A percentile compares a stretch with the other conserved stretches of the same genome.
phyloP scores from a whole-genome alignment of 2,797 vertebrate species.

The Lepilemur ruficaudatus region DNA sequence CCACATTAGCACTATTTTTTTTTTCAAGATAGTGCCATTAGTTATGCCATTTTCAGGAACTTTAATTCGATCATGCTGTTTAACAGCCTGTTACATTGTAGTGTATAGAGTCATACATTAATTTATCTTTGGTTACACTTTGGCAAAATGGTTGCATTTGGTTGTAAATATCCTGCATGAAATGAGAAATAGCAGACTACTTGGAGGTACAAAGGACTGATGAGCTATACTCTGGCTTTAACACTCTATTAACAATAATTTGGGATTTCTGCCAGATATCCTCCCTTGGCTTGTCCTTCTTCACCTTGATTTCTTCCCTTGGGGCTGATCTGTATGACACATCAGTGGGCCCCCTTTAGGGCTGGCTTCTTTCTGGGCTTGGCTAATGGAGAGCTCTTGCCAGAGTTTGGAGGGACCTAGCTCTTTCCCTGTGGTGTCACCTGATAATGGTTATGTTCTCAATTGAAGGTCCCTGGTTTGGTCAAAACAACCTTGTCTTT shows the following conservation, averaged over 20 bases:
- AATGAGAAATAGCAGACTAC: neutral
- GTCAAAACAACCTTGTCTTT: neutral
- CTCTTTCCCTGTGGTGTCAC: neutral
- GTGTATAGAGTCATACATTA: constrained; percentile 80
- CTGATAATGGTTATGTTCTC: neutral
- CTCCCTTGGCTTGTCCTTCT: neutral
- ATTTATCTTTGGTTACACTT: constrained; percentile 72
- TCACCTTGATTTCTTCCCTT: neutral
- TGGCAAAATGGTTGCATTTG: constrained; percentile 60
- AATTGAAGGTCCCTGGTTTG: neutral
- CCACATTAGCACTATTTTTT: constrained; percentile 80
- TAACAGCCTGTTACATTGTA: constrained; percentile 83
- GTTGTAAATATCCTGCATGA: constrained; percentile 6
- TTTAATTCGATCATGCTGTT: constrained; percentile 85
- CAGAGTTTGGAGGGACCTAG: neutral
- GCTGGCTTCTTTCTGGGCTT: neutral
- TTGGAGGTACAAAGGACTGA: neutral
- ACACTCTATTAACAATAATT: neutral
- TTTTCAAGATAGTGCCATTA: constrained; percentile 83
- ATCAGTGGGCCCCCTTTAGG: fast-evolving
- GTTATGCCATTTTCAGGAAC: constrained; percentile 86
- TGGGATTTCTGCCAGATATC: neutral
- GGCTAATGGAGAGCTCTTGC: neutral
- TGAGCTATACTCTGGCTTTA: neutral
- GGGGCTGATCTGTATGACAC: neutral